phyloP scores from a whole-genome alignment of 64 coral and sea anemone genomes.

The Platygyra sinensis region DNA sequence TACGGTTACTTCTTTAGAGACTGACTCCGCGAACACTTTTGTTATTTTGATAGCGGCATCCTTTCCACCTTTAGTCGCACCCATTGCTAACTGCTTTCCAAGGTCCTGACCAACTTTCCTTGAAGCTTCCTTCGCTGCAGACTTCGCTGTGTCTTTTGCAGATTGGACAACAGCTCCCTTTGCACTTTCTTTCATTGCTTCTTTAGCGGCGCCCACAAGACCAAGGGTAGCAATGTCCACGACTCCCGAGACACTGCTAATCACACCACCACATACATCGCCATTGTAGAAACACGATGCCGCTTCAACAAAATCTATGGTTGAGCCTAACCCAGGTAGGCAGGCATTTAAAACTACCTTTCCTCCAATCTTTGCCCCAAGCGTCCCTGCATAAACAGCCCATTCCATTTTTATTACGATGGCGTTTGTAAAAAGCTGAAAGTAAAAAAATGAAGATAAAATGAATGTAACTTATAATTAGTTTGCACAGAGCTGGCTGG shows the following conservation, averaged over 20 bases:
- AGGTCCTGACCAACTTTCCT: neutral
- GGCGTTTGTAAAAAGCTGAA: too few species aligned
- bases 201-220: neutral
- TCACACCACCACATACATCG: neutral
- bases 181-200: conserved; percentile 3
- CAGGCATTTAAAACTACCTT: too few species aligned
- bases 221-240: neutral
- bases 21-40: neutral
- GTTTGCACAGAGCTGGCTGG: too few species aligned
- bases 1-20: conserved; percentile 7
- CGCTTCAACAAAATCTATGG: too few species aligned
- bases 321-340: too few species aligned
- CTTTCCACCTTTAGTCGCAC: neutral
- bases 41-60: conserved; percentile 3
- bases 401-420: too few species aligned
- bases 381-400: too few species aligned
- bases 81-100: neutral
- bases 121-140: neutral
- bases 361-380: too few species aligned
- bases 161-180: neutral
- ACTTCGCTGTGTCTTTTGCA: conserved; percentile 8
- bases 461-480: too few species aligned
- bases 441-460: too few species aligned
- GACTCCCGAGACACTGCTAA: neutral
- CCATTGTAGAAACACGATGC: neutral